phyloP scores from a whole-genome alignment of 2,113 vertebrate genomes.

The Sigmodon hispidus region DNA sequence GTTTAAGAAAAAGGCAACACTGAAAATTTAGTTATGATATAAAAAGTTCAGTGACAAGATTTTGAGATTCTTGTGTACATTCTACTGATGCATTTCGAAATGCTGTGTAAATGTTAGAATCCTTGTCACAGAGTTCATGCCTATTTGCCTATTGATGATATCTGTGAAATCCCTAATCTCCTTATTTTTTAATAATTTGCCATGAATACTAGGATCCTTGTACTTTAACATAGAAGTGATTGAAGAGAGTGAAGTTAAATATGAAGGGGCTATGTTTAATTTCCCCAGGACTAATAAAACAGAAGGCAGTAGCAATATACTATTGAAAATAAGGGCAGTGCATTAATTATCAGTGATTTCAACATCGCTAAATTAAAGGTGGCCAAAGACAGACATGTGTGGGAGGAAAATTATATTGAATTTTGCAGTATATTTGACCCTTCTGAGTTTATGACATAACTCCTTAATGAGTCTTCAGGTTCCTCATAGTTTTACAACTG shows the following conservation, averaged over 20 bases:
- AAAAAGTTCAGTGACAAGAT: background rate
- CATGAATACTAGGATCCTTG: constrained; percentile 13
- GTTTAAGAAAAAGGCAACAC: background rate
- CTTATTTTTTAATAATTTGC: constrained; percentile 39
- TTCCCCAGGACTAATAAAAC: background rate
- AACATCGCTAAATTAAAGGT: background rate
- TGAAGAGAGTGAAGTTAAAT: constrained; percentile 5
- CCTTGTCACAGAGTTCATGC: background rate
- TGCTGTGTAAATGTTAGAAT: constrained; percentile 59
- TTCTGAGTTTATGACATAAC: background rate
- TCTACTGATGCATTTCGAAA: constrained; percentile 26
- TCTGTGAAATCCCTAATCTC: background rate
- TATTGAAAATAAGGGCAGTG: background rate
- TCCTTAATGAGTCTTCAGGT: background rate
- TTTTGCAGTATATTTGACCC: background rate
- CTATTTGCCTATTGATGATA: constrained; percentile 11
- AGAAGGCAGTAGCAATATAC: background rate
- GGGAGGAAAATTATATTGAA: background rate
- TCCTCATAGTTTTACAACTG: background rate
- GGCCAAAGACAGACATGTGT: background rate
- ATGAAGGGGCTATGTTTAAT: constrained; percentile 1
- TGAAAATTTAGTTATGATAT: background rate
- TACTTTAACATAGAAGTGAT: constrained; percentile 40
- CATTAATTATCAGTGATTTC: background rate
- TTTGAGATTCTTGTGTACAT: constrained; percentile 29